Percentiles rank a stretch among this genome's conserved stretches.
These are phyloP conservation scores for Oeneis ivallda DNA, from an alignment of 2,888 invertebrate species.

Conservation along the genomic window DNA sequence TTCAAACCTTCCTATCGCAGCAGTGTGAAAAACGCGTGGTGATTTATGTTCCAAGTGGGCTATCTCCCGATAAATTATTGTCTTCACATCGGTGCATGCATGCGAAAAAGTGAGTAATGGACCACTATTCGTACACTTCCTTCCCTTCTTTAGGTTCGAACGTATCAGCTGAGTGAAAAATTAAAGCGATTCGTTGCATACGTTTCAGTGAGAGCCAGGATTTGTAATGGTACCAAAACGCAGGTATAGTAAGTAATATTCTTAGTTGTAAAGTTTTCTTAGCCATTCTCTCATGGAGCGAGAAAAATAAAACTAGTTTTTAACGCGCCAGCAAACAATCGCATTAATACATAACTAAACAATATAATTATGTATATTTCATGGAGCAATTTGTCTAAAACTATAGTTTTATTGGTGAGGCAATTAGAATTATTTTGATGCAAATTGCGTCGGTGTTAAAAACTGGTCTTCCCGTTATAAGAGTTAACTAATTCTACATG, in stretches of 20 bases:
- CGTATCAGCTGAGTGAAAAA: slow-evolving; percentile 26
- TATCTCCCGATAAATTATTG: slow-evolving; percentile 71
- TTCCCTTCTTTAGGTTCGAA: slow-evolving; percentile 28
- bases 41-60: slow-evolving; percentile 70
- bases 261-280: not conserved
- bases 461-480: too few relatives aligned
- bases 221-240: not conserved
- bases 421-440: too few relatives aligned
- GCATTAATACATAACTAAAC: too few relatives aligned
- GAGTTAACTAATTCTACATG: too few relatives aligned
- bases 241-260: not conserved
- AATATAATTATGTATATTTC: too few relatives aligned
- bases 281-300: not conserved
- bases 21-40: slow-evolving; percentile 62
- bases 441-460: too few relatives aligned
- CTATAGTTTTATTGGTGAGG: too few relatives aligned
- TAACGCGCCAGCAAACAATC: too few relatives aligned
- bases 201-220: not conserved
- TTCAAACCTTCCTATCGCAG: slow-evolving; percentile 14
- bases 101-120: slow-evolving; percentile 65
- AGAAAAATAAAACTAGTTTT: too few relatives aligned
- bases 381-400: too few relatives aligned
- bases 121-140: slow-evolving; percentile 30
- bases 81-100: slow-evolving; percentile 62
- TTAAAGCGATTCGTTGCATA: slow-evolving; percentile 8